Conservation (phyloP, 2,888 invertebrate genomes). For the Rotaria socialis region DNA sequence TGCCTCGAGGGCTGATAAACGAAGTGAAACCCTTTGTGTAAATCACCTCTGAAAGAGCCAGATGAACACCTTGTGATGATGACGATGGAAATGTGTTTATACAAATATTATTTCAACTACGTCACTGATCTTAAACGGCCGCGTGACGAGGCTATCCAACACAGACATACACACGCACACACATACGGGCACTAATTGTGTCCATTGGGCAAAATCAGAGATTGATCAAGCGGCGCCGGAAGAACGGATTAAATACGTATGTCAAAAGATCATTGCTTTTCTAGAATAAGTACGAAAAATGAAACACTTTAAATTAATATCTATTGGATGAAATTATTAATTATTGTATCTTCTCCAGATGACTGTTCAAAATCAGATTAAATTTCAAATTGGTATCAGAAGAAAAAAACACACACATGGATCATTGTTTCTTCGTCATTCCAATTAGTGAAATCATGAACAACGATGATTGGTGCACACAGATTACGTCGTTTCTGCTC, state of each 20-base stretch:
- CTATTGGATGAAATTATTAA: neutral
- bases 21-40: slow-evolving; percentile 16
- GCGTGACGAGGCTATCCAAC: neutral
- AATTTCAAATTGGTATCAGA: neutral
- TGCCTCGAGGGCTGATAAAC: neutral
- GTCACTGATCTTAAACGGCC: slow-evolving; percentile 34
- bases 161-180: neutral
- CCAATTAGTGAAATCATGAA: neutral
- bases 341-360: slow-evolving; percentile 11
- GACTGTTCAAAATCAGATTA: neutral
- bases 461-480: neutral
- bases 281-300: neutral
- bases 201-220: slow-evolving; percentile 16
- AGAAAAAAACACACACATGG: neutral
- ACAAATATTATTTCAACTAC: slow-evolving; percentile 37
- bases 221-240: slow-evolving; percentile 25
- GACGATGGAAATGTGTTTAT: slow-evolving; percentile 31
- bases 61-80: slow-evolving; percentile 33
- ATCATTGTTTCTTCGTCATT: neutral
- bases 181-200: slow-evolving; percentile 4
- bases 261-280: neutral
- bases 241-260: slow-evolving; percentile 13
- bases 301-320: neutral
- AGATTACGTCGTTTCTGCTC: neutral
- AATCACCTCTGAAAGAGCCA: slow-evolving; percentile 1